phyloP scores from a whole-genome alignment of 1,140 invertebrate genomes.

The Drosophila pruinosa region DNA sequence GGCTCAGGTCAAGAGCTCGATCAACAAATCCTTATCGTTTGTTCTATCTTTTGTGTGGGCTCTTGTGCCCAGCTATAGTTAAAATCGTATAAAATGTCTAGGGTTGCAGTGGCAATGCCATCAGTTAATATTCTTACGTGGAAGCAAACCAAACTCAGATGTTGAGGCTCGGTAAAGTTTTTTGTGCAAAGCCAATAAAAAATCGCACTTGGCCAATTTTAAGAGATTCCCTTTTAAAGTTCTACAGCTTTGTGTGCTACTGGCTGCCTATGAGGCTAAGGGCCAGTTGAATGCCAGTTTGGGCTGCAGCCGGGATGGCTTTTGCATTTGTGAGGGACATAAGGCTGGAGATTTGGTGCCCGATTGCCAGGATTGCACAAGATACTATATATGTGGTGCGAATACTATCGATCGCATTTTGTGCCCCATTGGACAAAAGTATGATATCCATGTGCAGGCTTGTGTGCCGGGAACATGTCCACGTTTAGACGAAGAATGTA shows the following conservation, averaged over 20 bases:
- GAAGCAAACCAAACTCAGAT: conserved; percentile 10
- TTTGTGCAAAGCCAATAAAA: not conserved
- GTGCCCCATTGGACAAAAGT: conserved; percentile 30
- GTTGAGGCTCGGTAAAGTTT: conserved; percentile 16
- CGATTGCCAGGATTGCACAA: conserved; percentile 49
- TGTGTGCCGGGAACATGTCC: conserved; percentile 49
- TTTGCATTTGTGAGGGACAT: conserved; percentile 39
- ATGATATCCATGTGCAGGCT: not conserved
- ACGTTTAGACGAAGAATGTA: conserved; percentile 19
- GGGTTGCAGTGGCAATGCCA: not conserved
- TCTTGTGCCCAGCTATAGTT: not conserved
- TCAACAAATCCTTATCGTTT: conserved; percentile 20
- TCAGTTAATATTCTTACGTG: conserved; percentile 18
- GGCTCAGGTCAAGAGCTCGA: conserved; percentile 30
- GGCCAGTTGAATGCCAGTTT: not conserved
- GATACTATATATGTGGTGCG: conserved; percentile 42
- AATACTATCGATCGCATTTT: not conserved
- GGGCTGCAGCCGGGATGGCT: not conserved
- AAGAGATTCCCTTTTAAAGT: not conserved
- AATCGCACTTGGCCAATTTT: not conserved
- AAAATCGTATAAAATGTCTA: conserved; percentile 45
- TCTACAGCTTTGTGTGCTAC: conserved; percentile 16
- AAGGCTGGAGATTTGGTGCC: conserved; percentile 22
- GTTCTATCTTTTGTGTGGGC: not conserved
- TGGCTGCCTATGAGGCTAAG: not conserved